A percentile compares a stretch with the other conserved stretches of the same genome.
phyloP scores from a whole-genome alignment of 2,113 vertebrate species.

The Peromyscus maniculatus region DNA sequence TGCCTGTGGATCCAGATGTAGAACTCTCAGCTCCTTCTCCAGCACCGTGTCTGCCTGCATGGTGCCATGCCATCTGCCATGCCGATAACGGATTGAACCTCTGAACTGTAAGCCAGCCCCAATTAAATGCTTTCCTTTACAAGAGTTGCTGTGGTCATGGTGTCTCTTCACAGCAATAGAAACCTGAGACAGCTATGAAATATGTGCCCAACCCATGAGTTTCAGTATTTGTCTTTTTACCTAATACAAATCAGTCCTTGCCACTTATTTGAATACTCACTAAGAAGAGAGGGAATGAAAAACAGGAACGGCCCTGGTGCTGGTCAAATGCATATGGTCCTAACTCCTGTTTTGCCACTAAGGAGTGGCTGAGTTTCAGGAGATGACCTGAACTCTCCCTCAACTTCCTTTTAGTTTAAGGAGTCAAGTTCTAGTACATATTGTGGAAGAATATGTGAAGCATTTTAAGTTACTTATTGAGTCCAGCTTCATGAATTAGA shows the following conservation, averaged over 20 bases:
- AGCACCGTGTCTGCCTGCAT: neutral
- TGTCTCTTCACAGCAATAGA: neutral
- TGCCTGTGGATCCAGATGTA: neutral
- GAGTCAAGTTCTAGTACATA: neutral
- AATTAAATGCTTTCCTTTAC: neutral
- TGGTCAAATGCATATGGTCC: slow-evolving; percentile 17
- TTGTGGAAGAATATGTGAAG: slow-evolving; percentile 7
- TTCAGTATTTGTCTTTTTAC: slow-evolving; percentile 40
- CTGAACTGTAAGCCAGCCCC: neutral
- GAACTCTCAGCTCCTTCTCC: neutral
- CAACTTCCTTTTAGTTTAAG: slow-evolving; percentile 42
- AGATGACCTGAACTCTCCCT: slow-evolving; percentile 38
- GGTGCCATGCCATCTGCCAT: neutral
- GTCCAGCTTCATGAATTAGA: neutral
- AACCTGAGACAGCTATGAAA: neutral
- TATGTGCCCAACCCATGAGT: neutral
- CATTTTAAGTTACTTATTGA: neutral
- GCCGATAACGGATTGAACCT: neutral
- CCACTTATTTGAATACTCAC: neutral
- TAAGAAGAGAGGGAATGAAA: slow-evolving; percentile 37
- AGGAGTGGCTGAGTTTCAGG: neutral
- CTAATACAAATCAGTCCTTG: slow-evolving; percentile 36
- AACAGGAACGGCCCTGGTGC: slow-evolving; percentile 31
- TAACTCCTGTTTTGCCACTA: neutral
- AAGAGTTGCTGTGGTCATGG: neutral